A percentile compares a stretch with the other conserved stretches of the same genome.
These are phyloP conservation scores for Crotalus horridus DNA, from an alignment of 2,113 vertebrate species.

Conservation along the genomic window DNA sequence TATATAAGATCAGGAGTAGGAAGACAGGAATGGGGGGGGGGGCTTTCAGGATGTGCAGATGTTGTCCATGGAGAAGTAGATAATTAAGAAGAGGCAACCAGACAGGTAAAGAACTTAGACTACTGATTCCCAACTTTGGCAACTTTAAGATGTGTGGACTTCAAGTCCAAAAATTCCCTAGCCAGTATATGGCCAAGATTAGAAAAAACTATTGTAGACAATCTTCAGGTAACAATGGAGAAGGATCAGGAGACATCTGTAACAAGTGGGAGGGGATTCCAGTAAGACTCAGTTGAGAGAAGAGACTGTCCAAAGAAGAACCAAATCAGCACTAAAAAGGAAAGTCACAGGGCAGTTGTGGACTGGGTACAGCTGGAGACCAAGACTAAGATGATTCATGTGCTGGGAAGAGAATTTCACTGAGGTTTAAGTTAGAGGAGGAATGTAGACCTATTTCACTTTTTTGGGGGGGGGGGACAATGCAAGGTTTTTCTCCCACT, in stretches of 20 bases:
- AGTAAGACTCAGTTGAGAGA: background rate
- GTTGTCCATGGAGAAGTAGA: no score
- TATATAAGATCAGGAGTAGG: background rate
- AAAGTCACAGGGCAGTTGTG: background rate
- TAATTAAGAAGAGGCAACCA: no score
- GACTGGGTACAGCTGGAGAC: background rate
- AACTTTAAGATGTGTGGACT: background rate
- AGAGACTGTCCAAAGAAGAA: background rate
- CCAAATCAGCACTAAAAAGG: background rate
- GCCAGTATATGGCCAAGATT: background rate
- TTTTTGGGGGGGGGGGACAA: background rate
- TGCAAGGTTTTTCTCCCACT: background rate
- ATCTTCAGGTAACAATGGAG: no score
- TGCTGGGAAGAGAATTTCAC: background rate
- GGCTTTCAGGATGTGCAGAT: no score
- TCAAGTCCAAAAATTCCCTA: background rate
- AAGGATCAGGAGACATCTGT: no score
- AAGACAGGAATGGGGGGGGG: no score
- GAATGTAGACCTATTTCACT: background rate
- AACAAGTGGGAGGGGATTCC: no score
- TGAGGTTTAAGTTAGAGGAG: background rate
- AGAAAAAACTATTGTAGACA: no score
- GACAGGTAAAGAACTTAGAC: no score
- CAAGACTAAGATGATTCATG: background rate
- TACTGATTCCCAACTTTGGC: no score